These are phyloP conservation scores for Bhutanitis thaidina DNA, from an alignment of 2,888 invertebrate genomes.

Conservation along the genomic window DNA sequence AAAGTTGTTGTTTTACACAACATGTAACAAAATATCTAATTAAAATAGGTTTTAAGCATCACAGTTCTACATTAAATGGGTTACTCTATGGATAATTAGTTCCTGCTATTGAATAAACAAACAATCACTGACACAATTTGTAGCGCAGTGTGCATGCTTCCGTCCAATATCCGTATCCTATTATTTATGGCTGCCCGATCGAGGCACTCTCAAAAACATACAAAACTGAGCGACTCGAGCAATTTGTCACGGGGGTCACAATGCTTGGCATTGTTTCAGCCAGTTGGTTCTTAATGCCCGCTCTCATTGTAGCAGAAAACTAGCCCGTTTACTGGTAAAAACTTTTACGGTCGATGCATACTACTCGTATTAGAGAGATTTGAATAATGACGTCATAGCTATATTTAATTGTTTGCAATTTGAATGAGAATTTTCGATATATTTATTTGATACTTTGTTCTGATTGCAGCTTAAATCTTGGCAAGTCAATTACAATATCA, in stretches of 20 bases:
- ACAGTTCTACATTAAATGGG: neutral
- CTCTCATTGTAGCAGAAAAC: slow-evolving; percentile 56
- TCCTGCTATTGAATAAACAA: slow-evolving; percentile 41
- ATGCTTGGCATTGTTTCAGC: slow-evolving; percentile 65
- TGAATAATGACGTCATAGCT: slow-evolving; percentile 14
- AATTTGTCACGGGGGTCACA: slow-evolving; percentile 69
- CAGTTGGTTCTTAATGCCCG: slow-evolving; percentile 51
- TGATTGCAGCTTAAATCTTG: no score
- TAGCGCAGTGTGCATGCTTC: slow-evolving; percentile 60
- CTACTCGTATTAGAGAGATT: slow-evolving; percentile 1
- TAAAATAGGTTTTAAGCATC: no score
- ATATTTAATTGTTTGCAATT: slow-evolving; percentile 4
- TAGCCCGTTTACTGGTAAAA: slow-evolving; percentile 41
- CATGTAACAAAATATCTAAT: no score
- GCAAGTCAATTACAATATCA: no score
- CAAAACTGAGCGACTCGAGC: slow-evolving; percentile 62
- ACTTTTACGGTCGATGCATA: slow-evolving; percentile 28
- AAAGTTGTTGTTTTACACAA: no score
- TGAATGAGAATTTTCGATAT: neutral
- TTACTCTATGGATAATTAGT: slow-evolving; percentile 23
- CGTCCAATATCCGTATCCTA: slow-evolving; percentile 65
- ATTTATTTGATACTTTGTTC: neutral
- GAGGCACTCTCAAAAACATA: slow-evolving; percentile 68
- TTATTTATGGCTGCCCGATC: slow-evolving; percentile 61
- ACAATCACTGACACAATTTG: slow-evolving; percentile 62